A percentile compares a stretch with the other conserved stretches of the same genome.
phyloP scores from a whole-genome alignment of 2,113 vertebrate species.

The Lepus timidus region DNA sequence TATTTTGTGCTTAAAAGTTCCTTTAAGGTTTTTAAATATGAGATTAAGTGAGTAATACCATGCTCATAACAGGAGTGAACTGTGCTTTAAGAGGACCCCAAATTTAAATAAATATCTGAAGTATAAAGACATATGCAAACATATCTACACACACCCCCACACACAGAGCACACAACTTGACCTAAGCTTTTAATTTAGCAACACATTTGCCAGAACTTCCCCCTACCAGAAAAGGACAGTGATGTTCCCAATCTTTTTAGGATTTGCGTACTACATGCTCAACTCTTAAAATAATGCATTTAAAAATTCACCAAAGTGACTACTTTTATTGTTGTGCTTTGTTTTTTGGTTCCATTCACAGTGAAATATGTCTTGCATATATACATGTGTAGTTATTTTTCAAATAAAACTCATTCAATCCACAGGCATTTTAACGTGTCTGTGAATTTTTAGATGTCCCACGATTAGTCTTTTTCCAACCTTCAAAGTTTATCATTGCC shows the following conservation, averaged over 20 bases:
- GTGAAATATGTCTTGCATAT: neutral
- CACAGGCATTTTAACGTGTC: neutral
- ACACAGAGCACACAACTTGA: neutral
- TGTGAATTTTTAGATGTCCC: neutral
- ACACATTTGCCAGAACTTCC: neutral
- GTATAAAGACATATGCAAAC: no score
- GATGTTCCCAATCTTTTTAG: neutral
- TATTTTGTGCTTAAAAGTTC: neutral
- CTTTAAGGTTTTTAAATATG: neutral
- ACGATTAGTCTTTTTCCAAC: neutral
- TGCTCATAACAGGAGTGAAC: neutral
- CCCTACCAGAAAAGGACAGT: neutral
- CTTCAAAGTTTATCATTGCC: neutral
- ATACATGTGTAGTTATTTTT: neutral
- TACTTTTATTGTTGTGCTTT: neutral
- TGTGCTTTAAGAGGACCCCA: neutral
- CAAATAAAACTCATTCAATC: neutral
- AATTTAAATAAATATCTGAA: constrained; percentile 11
- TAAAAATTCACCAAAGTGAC: neutral
- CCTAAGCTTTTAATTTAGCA: neutral
- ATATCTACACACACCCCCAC: neutral
- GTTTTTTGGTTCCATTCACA: neutral
- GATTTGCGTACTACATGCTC: neutral
- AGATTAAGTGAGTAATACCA: neutral
- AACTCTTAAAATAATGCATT: neutral